Conservation (phyloP, 2,888 invertebrate genomes). For the Amphimallon solstitiale region DNA sequence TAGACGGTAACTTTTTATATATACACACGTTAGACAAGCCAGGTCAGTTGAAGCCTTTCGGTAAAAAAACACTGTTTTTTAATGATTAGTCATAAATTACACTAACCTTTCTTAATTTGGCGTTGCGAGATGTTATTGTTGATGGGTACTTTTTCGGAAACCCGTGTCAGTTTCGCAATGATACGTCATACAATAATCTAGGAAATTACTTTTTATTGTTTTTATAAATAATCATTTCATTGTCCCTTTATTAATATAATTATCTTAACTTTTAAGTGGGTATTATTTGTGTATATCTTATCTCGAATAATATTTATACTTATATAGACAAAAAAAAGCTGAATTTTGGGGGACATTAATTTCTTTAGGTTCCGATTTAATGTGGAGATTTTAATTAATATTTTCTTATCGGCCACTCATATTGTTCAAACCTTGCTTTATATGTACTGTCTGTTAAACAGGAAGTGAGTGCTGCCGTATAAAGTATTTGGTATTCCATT, state of each 20-base stretch:
- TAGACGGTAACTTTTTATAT: slow-evolving; percentile 18
- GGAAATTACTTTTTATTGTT: too few species aligned
- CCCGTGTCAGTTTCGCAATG: not conserved
- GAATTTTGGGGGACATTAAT: not conserved
- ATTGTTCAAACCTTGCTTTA: not conserved
- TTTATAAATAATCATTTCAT: not conserved
- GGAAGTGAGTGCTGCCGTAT: not conserved
- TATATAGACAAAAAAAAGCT: not conserved
- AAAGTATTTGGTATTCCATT: slow-evolving; percentile 10
- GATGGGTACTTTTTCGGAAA: not conserved
- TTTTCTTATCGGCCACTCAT: not conserved
- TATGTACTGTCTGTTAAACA: slow-evolving; percentile 15
- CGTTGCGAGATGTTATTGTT: slow-evolving; percentile 1
- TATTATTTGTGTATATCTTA: not conserved
- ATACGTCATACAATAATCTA: slow-evolving; percentile 6
- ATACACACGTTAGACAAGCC: not conserved
- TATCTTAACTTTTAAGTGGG: too few species aligned
- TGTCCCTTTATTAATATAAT: not conserved
- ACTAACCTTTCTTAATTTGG: slow-evolving; percentile 15
- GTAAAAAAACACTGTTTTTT: not conserved
- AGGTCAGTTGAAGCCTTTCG: slow-evolving; percentile 16
- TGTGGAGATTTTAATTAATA: not conserved
- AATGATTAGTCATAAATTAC: slow-evolving; percentile 11
- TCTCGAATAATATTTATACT: not conserved
- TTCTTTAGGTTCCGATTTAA: not conserved